These are phyloP conservation scores for Dysmachus trigonus DNA, from an alignment of 2,888 invertebrate genomes.

Conservation along the genomic window DNA sequence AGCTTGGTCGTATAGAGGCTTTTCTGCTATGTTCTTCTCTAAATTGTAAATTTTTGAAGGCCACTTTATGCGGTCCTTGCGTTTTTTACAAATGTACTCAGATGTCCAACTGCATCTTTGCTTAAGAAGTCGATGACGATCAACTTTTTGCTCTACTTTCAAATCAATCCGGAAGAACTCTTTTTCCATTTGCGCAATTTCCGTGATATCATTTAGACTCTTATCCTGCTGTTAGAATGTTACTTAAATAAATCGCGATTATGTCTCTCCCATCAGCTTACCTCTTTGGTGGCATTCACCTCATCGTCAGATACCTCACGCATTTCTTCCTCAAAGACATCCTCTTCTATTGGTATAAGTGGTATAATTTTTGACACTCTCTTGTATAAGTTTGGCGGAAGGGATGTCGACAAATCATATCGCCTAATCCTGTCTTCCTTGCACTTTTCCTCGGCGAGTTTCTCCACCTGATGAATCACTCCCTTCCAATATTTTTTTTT, in stretches of 20 bases:
- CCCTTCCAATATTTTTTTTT: conserved; percentile 57
- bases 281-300: neutral
- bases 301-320: conserved; percentile 37
- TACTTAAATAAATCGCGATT: neutral
- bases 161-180: conserved; percentile 52
- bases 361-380: conserved; percentile 58
- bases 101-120: conserved; percentile 57
- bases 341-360: conserved; percentile 57
- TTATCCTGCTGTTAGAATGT: neutral
- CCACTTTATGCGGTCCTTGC: conserved; percentile 61
- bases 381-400: conserved; percentile 57
- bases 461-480: conserved; percentile 58
- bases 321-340: conserved; percentile 56
- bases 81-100: conserved; percentile 55
- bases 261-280: neutral
- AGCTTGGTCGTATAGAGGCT: conserved; percentile 61
- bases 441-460: conserved; percentile 49
- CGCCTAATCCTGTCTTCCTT: conserved; percentile 50
- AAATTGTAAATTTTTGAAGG: conserved; percentile 59
- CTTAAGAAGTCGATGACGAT: conserved; percentile 15
- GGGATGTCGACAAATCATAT: conserved; percentile 57
- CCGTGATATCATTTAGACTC: conserved; percentile 58
- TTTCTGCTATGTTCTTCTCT: conserved; percentile 54
- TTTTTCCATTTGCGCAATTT: conserved; percentile 58
- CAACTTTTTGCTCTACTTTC: conserved; percentile 55